Evolutionary conservation across 2,888 invertebrate genomes (phyloP).

Genomic region (Hemistola chrysoprasaria): DNA sequence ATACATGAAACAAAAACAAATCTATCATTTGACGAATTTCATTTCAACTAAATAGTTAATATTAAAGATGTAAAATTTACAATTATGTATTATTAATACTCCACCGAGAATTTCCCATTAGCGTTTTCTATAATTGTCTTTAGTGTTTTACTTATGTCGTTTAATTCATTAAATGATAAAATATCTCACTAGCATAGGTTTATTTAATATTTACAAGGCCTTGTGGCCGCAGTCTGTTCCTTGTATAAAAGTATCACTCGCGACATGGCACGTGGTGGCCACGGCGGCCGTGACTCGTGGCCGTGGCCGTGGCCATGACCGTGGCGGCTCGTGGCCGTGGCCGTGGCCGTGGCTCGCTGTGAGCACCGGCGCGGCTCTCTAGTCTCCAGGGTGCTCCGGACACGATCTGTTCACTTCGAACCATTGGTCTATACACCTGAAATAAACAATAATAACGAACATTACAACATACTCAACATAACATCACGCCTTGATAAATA

Average conservation of each 20-base stretch:
- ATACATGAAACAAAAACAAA: conserved; percentile 56
- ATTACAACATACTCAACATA: conserved; percentile 17
- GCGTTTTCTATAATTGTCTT: conserved; percentile 67
- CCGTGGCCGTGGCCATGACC: conserved; percentile 3
- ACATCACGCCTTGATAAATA: no score
- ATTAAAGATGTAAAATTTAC: conserved; percentile 63
- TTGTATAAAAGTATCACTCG: conserved; percentile 75
- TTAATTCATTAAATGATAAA: conserved; percentile 70
- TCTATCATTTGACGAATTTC: conserved; percentile 38
- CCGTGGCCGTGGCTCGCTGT: neutral
- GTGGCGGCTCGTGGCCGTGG: conserved; percentile 33
- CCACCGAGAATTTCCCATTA: conserved; percentile 65
- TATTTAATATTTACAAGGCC: conserved; percentile 76
- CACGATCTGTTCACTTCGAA: conserved; percentile 99
- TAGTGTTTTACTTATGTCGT: conserved; percentile 55
- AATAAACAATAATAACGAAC: conserved; percentile 50
- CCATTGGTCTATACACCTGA: conserved; percentile 99
- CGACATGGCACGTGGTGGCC: conserved; percentile 55
- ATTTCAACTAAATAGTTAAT: conserved; percentile 52
- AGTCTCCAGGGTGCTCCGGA: conserved; percentile 99
- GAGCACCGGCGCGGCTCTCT: conserved; percentile 43
- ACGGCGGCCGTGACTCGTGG: conserved; percentile 41
- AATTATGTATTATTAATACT: conserved; percentile 62
- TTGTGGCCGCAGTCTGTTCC: conserved; percentile 66
- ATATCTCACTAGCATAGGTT: conserved; percentile 75